Percentiles rank a stretch among this genome's conserved stretches.
phyloP scores from a whole-genome alignment of 2,113 vertebrate genomes.

The Myrmophylax atrothorax region DNA sequence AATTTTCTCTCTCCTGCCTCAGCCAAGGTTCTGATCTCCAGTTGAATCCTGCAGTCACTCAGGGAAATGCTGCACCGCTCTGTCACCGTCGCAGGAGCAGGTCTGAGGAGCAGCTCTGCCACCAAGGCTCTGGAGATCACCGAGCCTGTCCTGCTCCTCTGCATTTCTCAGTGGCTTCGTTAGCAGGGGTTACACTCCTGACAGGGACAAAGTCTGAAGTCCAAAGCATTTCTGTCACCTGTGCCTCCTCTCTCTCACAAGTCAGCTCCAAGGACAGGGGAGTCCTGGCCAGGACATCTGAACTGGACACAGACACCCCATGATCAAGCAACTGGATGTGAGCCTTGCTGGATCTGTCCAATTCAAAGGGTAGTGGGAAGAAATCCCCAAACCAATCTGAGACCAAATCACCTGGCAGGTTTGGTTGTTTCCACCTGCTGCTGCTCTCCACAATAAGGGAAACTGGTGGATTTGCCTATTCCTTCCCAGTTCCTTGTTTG shows the following conservation, averaged over 20 bases:
- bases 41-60: neutral
- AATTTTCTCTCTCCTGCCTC: conserved; percentile 7
- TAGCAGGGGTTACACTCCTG: neutral
- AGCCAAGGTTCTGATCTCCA: neutral
- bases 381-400: neutral
- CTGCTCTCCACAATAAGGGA: neutral
- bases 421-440: neutral
- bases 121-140: neutral
- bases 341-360: neutral
- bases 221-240: neutral
- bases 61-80: neutral
- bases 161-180: neutral
- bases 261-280: neutral
- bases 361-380: neutral
- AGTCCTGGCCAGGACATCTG: neutral
- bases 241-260: neutral
- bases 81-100: neutral
- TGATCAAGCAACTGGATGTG: neutral
- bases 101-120: neutral
- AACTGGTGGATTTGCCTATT: neutral
- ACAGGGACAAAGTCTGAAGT: neutral
- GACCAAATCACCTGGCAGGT: neutral
- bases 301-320: neutral
- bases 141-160: neutral
- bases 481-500: neutral